Base-by-base conservation (phyloP, 37 sponge, comb jelly and placozoan genomes). In the Haliclona indistincta region DNA sequence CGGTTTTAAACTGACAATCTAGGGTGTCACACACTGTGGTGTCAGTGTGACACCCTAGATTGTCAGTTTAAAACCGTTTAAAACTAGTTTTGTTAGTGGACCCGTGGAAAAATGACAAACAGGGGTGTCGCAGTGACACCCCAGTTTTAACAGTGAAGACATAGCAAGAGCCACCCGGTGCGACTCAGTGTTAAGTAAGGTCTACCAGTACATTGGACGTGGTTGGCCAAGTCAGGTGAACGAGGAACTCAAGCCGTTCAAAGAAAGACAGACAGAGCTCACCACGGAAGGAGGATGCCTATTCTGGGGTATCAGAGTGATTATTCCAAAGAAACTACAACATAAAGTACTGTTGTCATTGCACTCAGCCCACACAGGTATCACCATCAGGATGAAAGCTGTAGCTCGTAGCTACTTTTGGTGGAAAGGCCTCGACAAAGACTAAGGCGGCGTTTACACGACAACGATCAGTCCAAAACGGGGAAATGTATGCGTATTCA, bases 361-460 rank as follows among this genome's bases (percentile, higher is more conserved):
- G 10, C 86, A 85, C 40, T 3, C 10, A 8, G 54, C 62, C 54
- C 77, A 81, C 67, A 82, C 82, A n/a, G 88, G 88, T 5, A 76
- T 81, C 4, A 2, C 41, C 23, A n/a, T n/a, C n/a, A 22, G 63
- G 25, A 82, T 88, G 89, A 82, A 88, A 47, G n/a, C 49, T 33
- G n/a, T 88, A 4, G 82, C 89, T 3, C 15, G 81, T 17, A 70
- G 71, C 20, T 68, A 87, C 40, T 23, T 74, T n/a, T 81, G 88
- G 82, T 87, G 77, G 88, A 76, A 76, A 17, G 70, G 63, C 30
- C 4, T 80, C 0, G 81, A 86, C 47, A 36, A 7, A 25, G 40
- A 64, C 6, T n/a, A n/a, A n/a, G n/a, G n/a, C n/a, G n/a, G n/a
- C n/a, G n/a, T n/a, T n/a, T n/a, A n/a, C n/a, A n/a, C n/a, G n/a